Conservation (phyloP, 2,113 vertebrate genomes). For the Choloepus hoffmanni region DNA sequence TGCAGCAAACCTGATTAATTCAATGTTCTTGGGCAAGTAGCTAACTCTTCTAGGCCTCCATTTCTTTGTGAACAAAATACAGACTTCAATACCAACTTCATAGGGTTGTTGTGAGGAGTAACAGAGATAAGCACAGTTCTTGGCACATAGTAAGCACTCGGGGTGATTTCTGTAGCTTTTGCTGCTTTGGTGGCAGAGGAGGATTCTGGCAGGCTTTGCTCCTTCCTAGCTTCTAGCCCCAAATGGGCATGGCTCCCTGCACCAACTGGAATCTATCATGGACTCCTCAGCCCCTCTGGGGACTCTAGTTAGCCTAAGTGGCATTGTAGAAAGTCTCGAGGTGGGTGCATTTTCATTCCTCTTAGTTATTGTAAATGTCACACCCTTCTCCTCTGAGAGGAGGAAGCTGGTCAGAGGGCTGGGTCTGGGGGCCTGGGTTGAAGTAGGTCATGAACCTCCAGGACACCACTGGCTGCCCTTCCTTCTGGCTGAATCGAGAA, state of each 20-base stretch:
- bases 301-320: not conserved
- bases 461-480: not conserved
- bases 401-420: not conserved
- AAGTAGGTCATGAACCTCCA: not conserved
- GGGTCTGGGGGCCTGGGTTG: not conserved
- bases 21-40: not conserved
- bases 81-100: not conserved
- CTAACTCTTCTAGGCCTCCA: not conserved
- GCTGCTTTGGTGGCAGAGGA: not conserved
- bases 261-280: not conserved
- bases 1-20: not conserved
- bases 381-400: not conserved
- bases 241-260: not conserved
- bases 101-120: not conserved
- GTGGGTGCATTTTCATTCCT: not conserved
- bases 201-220: not conserved
- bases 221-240: not conserved
- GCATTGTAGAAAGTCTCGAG: fast-evolving
- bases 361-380: not conserved
- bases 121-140: not conserved
- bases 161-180: not conserved
- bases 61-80: not conserved
- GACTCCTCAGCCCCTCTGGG: not conserved
- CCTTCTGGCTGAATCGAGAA: not conserved
- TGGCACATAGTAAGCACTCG: fast-evolving